These are phyloP conservation scores for Spea hammondii DNA, from an alignment of 2,797 vertebrate genomes.

Conservation along the genomic window DNA sequence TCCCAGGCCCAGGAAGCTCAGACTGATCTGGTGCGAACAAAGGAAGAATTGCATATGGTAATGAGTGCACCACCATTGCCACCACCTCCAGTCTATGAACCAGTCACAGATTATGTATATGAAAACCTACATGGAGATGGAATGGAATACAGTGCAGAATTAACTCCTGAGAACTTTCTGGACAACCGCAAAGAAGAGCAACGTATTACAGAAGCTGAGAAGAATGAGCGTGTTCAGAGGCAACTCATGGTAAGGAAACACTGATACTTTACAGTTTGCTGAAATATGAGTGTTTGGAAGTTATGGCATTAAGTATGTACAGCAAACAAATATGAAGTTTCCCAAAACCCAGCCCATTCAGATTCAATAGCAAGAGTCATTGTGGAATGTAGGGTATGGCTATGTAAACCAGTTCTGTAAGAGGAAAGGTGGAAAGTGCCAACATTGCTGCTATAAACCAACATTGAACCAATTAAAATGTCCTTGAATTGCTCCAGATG, in stretches of 20 bases:
- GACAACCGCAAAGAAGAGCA: conserved; percentile 87
- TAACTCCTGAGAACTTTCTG: conserved; percentile 76
- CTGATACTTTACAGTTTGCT: too few species aligned
- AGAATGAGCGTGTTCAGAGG: conserved; percentile 88
- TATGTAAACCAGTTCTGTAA: too few species aligned
- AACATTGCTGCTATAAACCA: too few species aligned
- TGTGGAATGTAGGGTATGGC: too few species aligned
- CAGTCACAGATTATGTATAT: conserved; percentile 72
- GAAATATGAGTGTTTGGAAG: too few species aligned
- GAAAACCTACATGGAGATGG: conserved; percentile 78
- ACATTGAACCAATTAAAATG: too few species aligned
- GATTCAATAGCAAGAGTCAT: too few species aligned
- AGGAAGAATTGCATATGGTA: conserved; percentile 83
- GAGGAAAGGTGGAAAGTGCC: too few species aligned
- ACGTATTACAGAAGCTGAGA: conserved; percentile 86
- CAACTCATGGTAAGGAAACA: conserved; percentile 81
- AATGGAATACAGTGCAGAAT: conserved; percentile 80
- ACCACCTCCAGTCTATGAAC: conserved; percentile 70
- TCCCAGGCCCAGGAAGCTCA: conserved; percentile 83
- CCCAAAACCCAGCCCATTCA: too few species aligned
- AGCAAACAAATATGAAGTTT: too few species aligned
- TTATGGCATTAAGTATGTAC: too few species aligned
- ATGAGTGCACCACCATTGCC: conserved; percentile 77
- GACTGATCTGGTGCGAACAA: conserved; percentile 84
- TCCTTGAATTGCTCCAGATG: too few species aligned